These are phyloP conservation scores for Drosophila lutescens DNA, from an alignment of 2,888 invertebrate species.

Conservation along the genomic window DNA sequence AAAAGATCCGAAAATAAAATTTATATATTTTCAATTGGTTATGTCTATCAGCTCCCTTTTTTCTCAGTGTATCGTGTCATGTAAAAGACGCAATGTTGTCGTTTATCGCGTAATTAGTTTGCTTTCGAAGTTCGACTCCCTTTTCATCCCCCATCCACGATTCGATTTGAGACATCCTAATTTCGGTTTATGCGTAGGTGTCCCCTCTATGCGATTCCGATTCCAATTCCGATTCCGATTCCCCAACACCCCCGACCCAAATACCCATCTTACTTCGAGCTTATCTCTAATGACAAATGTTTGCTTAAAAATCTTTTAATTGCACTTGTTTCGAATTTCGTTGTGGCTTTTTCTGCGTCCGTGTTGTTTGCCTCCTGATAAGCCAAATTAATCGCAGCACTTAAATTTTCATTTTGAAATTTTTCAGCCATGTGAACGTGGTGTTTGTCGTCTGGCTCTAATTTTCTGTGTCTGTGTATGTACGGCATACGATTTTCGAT, in stretches of 20 bases:
- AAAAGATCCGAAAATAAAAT: too few species aligned
- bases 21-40: not conserved
- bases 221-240: not conserved
- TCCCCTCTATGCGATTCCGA: not conserved
- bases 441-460: conserved; percentile 36
- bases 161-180: conserved; percentile 67
- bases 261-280: conserved; percentile 6
- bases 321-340: conserved; percentile 67
- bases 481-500: conserved; percentile 40
- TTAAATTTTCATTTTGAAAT: conserved; percentile 77
- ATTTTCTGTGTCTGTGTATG: conserved; percentile 16
- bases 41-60: not conserved
- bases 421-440: conserved; percentile 8
- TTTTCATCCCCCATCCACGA: not conserved
- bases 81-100: conserved; percentile 37
- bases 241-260: not conserved
- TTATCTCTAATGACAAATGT: conserved; percentile 81
- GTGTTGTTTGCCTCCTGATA: conserved; percentile 53
- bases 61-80: conserved; percentile 28
- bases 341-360: conserved; percentile 27
- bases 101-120: conserved; percentile 78
- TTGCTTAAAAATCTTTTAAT: conserved; percentile 78
- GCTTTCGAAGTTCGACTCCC: conserved; percentile 35
- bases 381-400: conserved; percentile 80
- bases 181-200: conserved; percentile 70